Percentiles rank a stretch among this genome's conserved stretches.
Evolutionary conservation across 1,140 invertebrate genomes (phyloP).

Genomic region (Papilio xuthus): DNA sequence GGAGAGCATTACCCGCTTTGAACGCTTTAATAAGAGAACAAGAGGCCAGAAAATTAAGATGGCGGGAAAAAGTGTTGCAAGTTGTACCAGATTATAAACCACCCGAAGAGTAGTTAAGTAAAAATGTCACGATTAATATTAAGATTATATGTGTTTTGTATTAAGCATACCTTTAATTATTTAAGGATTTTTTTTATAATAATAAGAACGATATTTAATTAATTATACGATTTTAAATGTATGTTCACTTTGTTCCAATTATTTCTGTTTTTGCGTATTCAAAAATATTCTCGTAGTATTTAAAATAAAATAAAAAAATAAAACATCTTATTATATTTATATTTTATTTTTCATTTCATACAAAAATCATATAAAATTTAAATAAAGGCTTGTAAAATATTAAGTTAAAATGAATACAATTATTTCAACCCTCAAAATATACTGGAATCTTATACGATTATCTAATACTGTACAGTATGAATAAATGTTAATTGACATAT

Average conservation of each 20-base stretch:
- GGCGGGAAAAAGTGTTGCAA: constrained; percentile 85
- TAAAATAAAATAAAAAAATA: neutral
- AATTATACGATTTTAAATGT: neutral
- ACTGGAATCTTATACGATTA: neutral
- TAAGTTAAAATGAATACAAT: neutral
- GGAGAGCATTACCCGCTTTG: constrained; percentile 83
- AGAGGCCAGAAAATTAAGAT: constrained; percentile 84
- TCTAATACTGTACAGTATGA: neutral
- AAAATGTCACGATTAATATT: neutral
- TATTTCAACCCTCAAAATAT: neutral
- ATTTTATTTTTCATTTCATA: neutral
- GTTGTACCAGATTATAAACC: constrained; percentile 85
- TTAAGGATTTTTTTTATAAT: neutral
- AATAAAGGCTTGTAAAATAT: neutral
- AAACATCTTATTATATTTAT: neutral
- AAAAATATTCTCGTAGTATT: neutral
- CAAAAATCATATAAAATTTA: neutral
- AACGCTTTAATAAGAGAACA: constrained; percentile 84
- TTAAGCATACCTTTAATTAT: neutral
- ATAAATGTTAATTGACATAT: neutral
- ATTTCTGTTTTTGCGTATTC: neutral
- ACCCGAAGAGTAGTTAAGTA: constrained; percentile 63
- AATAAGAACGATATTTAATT: neutral
- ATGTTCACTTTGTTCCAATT: too few species aligned
- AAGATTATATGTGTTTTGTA: neutral